Conservation (phyloP, 2,888 invertebrate species). For the Oscheius sp. region DNA sequence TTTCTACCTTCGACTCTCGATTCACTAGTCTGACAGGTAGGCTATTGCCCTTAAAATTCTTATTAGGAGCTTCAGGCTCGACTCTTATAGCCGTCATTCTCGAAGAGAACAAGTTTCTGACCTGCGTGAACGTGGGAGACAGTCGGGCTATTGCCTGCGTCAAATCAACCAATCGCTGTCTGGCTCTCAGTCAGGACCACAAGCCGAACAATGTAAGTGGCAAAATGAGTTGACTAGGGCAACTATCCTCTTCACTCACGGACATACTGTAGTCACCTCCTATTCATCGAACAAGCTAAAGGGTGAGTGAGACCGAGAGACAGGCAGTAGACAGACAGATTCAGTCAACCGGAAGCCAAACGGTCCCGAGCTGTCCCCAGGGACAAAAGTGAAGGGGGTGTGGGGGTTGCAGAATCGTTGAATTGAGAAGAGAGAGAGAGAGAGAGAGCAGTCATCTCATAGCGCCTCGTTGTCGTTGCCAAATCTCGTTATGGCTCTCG, state of each 20-base stretch:
- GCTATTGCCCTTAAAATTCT: neutral
- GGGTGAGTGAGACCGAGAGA: too few species aligned
- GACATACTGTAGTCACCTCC: too few species aligned
- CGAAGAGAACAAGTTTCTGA: conserved; percentile 83
- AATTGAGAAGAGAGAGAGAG: neutral
- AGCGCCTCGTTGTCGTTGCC: conserved; percentile 22
- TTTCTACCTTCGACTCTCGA: conserved; percentile 43
- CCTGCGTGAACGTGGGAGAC: conserved; percentile 96
- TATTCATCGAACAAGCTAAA: too few species aligned
- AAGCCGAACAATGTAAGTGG: conserved; percentile 88
- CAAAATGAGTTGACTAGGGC: conserved; percentile 5
- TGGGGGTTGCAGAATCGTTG: conserved; percentile 24
- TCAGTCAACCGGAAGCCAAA: neutral
- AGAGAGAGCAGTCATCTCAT: conserved; percentile 24
- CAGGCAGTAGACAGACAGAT: too few species aligned
- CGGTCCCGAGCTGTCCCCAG: conserved; percentile 6
- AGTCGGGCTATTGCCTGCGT: conserved; percentile 84
- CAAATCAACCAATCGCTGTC: conserved; percentile 80
- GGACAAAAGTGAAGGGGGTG: conserved; percentile 25
- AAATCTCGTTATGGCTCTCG: conserved; percentile 35
- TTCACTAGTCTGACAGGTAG: conserved; percentile 48
- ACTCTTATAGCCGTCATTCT: conserved; percentile 90
- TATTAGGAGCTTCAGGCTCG: conserved; percentile 80
- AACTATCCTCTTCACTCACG: neutral
- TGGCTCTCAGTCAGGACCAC: conserved; percentile 95